phyloP scores from a whole-genome alignment of 2,113 vertebrate genomes.

The Cephalopterus ornatus region DNA sequence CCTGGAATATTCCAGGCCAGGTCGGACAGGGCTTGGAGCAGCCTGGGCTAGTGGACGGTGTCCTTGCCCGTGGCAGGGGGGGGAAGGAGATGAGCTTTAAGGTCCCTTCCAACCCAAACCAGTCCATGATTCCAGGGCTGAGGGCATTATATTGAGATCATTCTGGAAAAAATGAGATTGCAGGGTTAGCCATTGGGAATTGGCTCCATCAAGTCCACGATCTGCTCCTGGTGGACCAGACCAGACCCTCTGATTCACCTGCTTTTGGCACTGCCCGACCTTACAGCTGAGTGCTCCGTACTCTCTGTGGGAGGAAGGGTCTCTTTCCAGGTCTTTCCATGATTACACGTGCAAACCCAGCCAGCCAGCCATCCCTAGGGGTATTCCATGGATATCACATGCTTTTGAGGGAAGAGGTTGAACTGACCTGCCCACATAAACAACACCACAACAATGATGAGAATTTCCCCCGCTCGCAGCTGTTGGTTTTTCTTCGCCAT shows the following conservation, averaged over 20 bases:
- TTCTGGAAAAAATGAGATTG: not conserved
- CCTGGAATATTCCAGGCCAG: not conserved
- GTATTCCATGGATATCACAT: accelerated
- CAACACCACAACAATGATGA: conserved; percentile 95
- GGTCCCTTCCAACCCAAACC: not conserved
- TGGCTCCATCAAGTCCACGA: not conserved
- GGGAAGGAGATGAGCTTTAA: not conserved
- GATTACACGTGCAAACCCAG: not conserved
- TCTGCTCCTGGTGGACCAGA: not conserved
- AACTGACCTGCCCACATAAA: conserved; percentile 96
- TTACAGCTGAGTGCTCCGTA: accelerated
- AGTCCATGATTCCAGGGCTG: not conserved
- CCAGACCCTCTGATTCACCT: not conserved
- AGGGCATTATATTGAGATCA: not conserved
- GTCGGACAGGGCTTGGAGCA: not conserved
- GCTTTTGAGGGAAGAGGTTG: not conserved
- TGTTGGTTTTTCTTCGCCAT: conserved; percentile 81
- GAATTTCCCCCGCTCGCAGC: conserved; percentile 89
- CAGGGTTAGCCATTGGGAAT: not conserved
- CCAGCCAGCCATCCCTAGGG: not conserved
- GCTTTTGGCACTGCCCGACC: not conserved
- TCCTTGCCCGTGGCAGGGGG: not conserved
- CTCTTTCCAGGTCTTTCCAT: not conserved
- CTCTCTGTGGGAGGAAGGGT: not conserved
- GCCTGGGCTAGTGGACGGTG: not conserved